A percentile compares a stretch with the other conserved stretches of the same genome.
These are phyloP conservation scores for Lydus trimaculatus DNA, from an alignment of 2,888 invertebrate genomes.

Conservation along the genomic window DNA sequence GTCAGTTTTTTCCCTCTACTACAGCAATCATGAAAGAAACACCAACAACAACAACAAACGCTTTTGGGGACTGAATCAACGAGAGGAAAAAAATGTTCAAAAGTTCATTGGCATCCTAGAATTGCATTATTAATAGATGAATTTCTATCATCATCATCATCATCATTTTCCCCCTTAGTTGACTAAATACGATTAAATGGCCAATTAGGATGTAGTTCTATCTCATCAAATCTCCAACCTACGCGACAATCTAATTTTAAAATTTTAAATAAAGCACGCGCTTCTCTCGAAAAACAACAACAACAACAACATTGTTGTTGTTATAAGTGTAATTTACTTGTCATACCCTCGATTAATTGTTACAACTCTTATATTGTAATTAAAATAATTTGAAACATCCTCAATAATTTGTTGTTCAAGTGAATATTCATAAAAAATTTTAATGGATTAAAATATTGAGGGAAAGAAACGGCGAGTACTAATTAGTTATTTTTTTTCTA, in stretches of 20 bases:
- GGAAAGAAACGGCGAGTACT: no score
- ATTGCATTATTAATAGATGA: constrained; percentile 31
- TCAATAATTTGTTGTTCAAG: constrained; percentile 9
- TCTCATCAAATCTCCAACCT: neutral
- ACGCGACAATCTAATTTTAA: constrained; percentile 5
- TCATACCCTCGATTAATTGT: constrained; percentile 21
- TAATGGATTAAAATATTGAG: no score
- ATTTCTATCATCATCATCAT: constrained; percentile 7
- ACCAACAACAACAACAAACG: neutral
- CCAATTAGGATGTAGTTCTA: constrained; percentile 8
- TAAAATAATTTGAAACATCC: constrained; percentile 31
- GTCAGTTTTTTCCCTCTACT: neutral
- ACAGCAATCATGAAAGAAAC: neutral
- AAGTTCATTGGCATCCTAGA: constrained; percentile 41
- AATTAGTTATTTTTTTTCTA: no score
- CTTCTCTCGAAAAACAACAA: neutral
- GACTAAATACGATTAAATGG: neutral
- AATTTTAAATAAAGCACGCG: neutral
- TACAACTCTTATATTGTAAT: constrained; percentile 15
- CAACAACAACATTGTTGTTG: constrained; percentile 2
- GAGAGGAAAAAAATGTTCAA: constrained; percentile 34
- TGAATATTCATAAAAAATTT: no score
- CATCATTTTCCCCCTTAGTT: neutral
- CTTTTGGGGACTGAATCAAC: neutral
- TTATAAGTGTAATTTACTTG: constrained; percentile 18